A percentile compares a stretch with the other conserved stretches of the same genome.
phyloP scores from a whole-genome alignment of 30 jellyfish, hydroid and myxozoan species.

The Mastigias papua region DNA sequence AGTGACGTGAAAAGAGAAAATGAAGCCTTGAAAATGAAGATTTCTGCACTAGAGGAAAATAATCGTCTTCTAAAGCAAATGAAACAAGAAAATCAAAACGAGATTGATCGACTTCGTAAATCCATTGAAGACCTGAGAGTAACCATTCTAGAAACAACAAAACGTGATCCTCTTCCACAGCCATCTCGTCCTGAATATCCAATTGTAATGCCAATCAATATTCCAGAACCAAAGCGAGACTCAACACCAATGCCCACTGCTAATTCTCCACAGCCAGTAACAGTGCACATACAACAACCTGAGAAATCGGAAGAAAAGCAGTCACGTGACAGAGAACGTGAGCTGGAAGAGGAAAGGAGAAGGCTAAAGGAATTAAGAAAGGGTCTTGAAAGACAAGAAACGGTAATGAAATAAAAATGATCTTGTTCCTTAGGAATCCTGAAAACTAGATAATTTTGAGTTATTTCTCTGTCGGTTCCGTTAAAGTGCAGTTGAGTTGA shows the following conservation, averaged over 20 bases:
- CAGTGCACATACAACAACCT: conserved; percentile 77
- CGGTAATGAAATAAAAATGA: conserved; percentile 56
- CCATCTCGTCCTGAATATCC: conserved; percentile 69
- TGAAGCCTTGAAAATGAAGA: conserved; percentile 85
- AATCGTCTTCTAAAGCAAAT: conserved; percentile 75
- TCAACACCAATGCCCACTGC: conserved; percentile 75
- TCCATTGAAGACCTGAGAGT: conserved; percentile 84
- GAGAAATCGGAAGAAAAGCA: conserved; percentile 39
- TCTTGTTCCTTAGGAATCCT: too few relatives aligned
- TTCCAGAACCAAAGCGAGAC: conserved; percentile 72
- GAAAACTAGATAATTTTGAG: too few relatives aligned
- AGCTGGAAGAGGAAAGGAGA: conserved; percentile 71
- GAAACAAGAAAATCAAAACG: conserved; percentile 93
- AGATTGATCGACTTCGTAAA: conserved; percentile 84
- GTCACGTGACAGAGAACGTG: conserved; percentile 58
- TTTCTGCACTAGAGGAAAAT: conserved; percentile 81
- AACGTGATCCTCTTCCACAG: conserved; percentile 60
- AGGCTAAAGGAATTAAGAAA: conserved; percentile 84
- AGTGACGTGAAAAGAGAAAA: conserved; percentile 82
- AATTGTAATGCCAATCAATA: conserved; percentile 46
- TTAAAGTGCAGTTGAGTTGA: too few relatives aligned
- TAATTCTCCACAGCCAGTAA: conserved; percentile 73
- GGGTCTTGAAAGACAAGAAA: conserved; percentile 88
- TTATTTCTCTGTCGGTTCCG: too few relatives aligned
- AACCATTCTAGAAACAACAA: conserved; percentile 52